A percentile compares a stretch with the other conserved stretches of the same genome.
phyloP scores from a whole-genome alignment of 2,113 vertebrate species.

The Hystrix brachyura region DNA sequence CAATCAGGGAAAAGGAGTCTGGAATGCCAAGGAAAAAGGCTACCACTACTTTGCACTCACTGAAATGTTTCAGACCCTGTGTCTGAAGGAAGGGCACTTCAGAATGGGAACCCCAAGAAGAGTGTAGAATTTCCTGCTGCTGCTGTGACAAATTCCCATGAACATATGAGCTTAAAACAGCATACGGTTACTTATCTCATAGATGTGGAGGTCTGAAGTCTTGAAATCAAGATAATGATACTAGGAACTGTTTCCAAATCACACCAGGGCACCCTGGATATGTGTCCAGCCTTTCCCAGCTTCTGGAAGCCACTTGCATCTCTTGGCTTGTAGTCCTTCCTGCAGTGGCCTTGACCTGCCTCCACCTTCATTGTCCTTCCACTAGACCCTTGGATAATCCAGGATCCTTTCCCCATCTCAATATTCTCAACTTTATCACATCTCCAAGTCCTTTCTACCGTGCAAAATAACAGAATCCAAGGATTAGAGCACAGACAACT shows the following conservation, averaged over 20 bases:
- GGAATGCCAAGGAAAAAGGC: not conserved
- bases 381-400: too few relatives aligned
- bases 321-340: rapidly evolving
- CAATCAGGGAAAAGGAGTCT: not conserved
- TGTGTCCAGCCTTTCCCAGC: rapidly evolving
- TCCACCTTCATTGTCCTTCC: rapidly evolving
- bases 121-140: rapidly evolving
- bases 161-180: not conserved
- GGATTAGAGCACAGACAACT: rapidly evolving
- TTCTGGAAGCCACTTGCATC: not conserved
- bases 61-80: rapidly evolving
- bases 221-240: not conserved
- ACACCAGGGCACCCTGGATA: rapidly evolving
- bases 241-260: not conserved
- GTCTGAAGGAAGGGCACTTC: not conserved
- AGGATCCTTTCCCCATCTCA: too few relatives aligned
- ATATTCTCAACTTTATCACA: not conserved
- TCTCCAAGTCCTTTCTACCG: not conserved
- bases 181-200: not conserved
- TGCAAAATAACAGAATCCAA: not conserved
- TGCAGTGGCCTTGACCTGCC: rapidly evolving
- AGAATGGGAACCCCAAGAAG: not conserved
- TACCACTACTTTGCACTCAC: rapidly evolving
- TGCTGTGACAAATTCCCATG: not conserved
- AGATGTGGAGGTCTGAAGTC: not conserved